Percentiles rank a stretch among this genome's conserved stretches.
phyloP scores from a whole-genome alignment of 2,113 vertebrate species.

The Tragelaphus buxtoni region DNA sequence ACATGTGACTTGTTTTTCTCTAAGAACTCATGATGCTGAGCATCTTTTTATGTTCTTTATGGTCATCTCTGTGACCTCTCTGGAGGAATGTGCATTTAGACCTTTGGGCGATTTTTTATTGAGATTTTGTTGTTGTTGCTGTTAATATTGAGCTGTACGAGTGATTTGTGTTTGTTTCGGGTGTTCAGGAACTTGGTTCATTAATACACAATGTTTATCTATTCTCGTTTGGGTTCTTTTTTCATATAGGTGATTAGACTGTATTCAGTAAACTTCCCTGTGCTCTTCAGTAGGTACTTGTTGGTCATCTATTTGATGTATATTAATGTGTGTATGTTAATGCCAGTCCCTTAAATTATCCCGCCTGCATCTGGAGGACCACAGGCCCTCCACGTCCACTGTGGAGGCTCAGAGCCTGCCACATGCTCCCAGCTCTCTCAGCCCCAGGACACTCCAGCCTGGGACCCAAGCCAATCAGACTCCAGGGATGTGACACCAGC shows the following conservation, averaged over 20 bases:
- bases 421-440: background rate
- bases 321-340: background rate
- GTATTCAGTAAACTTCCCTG: background rate
- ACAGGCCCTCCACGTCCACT: background rate
- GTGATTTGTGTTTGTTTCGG: too few relatives aligned
- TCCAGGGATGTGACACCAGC: too few relatives aligned
- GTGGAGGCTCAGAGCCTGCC: background rate
- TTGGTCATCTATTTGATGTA: background rate
- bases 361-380: background rate
- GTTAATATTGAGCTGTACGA: too few relatives aligned
- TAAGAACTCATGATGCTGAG: background rate
- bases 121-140: background rate
- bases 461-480: background rate
- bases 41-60: background rate
- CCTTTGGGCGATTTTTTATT: accelerated
- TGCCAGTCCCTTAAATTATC: background rate
- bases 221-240: background rate
- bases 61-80: background rate
- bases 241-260: background rate
- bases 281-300: background rate
- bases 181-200: too few relatives aligned
- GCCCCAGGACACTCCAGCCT: background rate
- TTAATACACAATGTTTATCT: too few relatives aligned
- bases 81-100: background rate
- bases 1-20: background rate